A percentile compares a stretch with the other conserved stretches of the same genome.
phyloP scores from a whole-genome alignment of 2,797 vertebrate genomes.

The Trachops cirrhosus region DNA sequence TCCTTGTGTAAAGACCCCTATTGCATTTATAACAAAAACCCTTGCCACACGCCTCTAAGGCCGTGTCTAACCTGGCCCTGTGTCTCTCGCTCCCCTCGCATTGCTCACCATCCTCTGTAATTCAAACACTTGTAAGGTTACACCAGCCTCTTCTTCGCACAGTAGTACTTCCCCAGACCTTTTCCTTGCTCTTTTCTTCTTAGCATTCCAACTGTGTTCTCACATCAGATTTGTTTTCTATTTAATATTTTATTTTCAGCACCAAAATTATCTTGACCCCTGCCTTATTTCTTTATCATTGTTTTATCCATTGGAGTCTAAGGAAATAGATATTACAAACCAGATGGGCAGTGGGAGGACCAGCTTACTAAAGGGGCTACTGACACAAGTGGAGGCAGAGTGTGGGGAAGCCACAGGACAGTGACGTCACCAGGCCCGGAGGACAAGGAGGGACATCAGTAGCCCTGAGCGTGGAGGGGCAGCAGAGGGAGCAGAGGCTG shows the following conservation, averaged over 20 bases:
- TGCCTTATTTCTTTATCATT: background rate
- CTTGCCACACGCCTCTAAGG: background rate
- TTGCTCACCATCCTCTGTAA: background rate
- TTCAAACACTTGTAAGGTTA: background rate
- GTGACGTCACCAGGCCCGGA: background rate
- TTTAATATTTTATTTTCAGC: background rate
- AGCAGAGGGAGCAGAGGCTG: fast-evolving
- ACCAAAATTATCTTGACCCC: background rate
- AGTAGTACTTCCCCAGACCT: background rate
- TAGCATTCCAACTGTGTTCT: background rate
- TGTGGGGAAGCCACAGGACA: background rate
- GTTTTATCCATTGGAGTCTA: background rate
- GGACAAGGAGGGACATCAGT: background rate
- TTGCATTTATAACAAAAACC: background rate
- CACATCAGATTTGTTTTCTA: background rate
- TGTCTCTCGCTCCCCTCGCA: background rate
- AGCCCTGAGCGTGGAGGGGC: background rate
- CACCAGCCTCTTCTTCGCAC: background rate
- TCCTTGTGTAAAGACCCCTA: background rate
- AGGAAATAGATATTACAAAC: background rate
- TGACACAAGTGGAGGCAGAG: background rate
- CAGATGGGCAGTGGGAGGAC: background rate
- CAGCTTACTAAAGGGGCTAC: background rate
- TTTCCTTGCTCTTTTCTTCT: background rate
- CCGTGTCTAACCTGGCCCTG: background rate